Conservation (phyloP, 2,888 invertebrate species). For the Craniophora ligustri region DNA sequence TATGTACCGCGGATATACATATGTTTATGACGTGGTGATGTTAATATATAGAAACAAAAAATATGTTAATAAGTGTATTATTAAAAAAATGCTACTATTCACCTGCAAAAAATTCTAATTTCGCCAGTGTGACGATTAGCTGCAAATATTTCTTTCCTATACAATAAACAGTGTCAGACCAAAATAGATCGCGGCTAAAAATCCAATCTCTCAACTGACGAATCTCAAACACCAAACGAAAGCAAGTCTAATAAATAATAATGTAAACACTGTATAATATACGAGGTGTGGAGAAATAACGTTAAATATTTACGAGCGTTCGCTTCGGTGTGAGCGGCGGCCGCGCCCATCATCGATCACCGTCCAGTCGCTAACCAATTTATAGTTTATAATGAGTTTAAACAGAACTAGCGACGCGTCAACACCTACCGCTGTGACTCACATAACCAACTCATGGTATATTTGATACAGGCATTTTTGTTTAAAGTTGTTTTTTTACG, state of each 20-base stretch:
- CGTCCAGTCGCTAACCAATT: slow-evolving; percentile 53
- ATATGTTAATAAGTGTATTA: too few relatives aligned
- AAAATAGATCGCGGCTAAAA: slow-evolving; percentile 31
- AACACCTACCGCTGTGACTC: slow-evolving; percentile 14
- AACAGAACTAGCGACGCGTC: slow-evolving; percentile 39
- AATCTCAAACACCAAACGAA: slow-evolving; percentile 17
- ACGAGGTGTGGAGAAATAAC: slow-evolving; percentile 35
- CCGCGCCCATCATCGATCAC: slow-evolving; percentile 52
- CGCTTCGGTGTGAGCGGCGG: slow-evolving; percentile 41
- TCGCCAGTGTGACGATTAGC: slow-evolving; percentile 2
- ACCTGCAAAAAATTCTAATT: too few relatives aligned
- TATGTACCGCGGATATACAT: too few relatives aligned
- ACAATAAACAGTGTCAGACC: slow-evolving; percentile 19
- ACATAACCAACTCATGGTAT: slow-evolving; percentile 1
- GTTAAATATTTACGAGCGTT: slow-evolving; percentile 41
- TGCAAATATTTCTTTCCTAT: slow-evolving; percentile 18
- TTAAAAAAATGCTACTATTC: too few relatives aligned
- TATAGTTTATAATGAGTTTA: slow-evolving; percentile 60
- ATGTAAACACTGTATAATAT: slow-evolving; percentile 46
- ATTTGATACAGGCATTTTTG: slow-evolving; percentile 12
- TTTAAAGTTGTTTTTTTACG: slow-evolving; percentile 4
- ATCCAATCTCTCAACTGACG: slow-evolving; percentile 39
- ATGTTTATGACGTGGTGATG: too few relatives aligned
- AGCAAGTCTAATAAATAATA: slow-evolving; percentile 48
- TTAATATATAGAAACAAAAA: background rate